Conservation (phyloP, 2,797 vertebrate genomes). For the Arctocebus calabarensis region DNA sequence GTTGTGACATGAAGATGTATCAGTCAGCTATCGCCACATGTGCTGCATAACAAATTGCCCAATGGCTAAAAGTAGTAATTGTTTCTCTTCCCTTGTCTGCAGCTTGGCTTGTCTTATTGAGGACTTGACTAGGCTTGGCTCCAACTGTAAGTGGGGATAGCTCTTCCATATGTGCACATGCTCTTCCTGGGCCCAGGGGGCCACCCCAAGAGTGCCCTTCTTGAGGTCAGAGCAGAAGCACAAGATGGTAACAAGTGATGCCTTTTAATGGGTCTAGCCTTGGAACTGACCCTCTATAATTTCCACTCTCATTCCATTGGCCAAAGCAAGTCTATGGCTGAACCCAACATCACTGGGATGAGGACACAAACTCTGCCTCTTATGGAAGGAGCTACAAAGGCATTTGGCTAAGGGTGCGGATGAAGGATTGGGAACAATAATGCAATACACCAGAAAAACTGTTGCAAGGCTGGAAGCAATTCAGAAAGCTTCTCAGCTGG, state of each 20-base stretch:
- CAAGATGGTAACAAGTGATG: background rate
- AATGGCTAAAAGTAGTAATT: rapidly evolving
- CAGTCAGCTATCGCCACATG: background rate
- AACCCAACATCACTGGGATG: rapidly evolving
- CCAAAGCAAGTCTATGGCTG: background rate
- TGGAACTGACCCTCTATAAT: background rate
- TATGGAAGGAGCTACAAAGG: background rate
- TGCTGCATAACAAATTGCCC: background rate
- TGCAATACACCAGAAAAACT: rapidly evolving
- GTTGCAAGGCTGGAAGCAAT: rapidly evolving
- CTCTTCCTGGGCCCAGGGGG: background rate
- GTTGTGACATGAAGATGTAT: background rate
- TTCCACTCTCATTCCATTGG: background rate
- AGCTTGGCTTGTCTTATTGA: rapidly evolving
- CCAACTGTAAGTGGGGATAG: rapidly evolving
- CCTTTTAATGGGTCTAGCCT: background rate
- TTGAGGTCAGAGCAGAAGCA: background rate
- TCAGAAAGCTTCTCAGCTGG: background rate
- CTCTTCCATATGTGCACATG: no score
- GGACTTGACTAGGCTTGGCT: background rate
- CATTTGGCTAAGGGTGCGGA: rapidly evolving
- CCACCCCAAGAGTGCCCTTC: background rate
- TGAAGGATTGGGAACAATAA: no score
- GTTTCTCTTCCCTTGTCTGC: rapidly evolving
- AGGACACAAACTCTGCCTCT: no score